Evolutionary conservation across 2,888 invertebrate species (phyloP).

Genomic region (Dolichomitus sp.): DNA sequence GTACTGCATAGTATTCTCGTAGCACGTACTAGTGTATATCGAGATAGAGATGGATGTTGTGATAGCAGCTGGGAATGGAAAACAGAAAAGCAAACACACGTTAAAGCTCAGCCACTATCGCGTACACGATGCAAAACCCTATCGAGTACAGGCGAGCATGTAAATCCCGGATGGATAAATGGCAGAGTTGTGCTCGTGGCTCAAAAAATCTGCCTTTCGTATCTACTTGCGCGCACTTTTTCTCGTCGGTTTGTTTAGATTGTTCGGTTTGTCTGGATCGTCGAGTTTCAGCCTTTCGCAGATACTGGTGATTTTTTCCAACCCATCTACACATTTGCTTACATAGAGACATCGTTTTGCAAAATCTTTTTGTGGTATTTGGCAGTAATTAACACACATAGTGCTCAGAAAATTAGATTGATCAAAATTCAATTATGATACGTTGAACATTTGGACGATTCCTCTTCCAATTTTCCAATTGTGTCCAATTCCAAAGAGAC

Average conservation of each 20-base stretch:
- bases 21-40: slow-evolving; percentile 1
- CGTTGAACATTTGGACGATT: too few species aligned
- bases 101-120: slow-evolving; percentile 37
- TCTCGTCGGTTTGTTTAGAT: slow-evolving; percentile 6
- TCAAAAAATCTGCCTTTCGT: not conserved
- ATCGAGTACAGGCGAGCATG: slow-evolving; percentile 17
- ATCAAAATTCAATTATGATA: too few species aligned
- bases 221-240: not conserved
- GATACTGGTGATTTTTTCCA: not conserved
- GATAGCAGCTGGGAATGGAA: slow-evolving; percentile 36
- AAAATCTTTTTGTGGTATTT: too few species aligned
- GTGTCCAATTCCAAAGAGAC: too few species aligned
- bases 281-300: not conserved
- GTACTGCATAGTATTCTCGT: not conserved
- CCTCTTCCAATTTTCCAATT: too few species aligned
- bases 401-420: too few species aligned
- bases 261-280: slow-evolving; percentile 3
- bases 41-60: slow-evolving; percentile 13
- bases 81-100: slow-evolving; percentile 33
- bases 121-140: slow-evolving; percentile 11
- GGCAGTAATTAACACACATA: too few species aligned
- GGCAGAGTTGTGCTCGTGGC: slow-evolving; percentile 26
- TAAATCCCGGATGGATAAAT: slow-evolving; percentile 31
- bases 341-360: too few species aligned
- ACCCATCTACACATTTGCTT: not conserved